phyloP scores from a whole-genome alignment of 1,140 invertebrate species.

The Apis laboriosa region DNA sequence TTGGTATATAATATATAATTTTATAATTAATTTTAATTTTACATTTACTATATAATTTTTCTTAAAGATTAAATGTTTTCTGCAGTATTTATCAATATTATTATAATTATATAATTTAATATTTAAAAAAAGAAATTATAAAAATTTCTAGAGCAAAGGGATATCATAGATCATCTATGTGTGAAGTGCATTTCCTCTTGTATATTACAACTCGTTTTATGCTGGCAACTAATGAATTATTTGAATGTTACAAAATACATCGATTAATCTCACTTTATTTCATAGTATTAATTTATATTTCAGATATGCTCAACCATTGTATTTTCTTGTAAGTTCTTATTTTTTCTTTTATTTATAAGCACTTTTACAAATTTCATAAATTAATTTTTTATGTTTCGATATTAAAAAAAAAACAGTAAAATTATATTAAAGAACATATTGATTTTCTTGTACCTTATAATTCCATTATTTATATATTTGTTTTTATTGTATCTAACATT shows the following conservation, averaged over 20 bases:
- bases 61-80: neutral
- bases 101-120: conserved; percentile 4
- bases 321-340: conserved; percentile 22
- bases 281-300: conserved; percentile 36
- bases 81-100: neutral
- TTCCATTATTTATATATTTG: conserved; percentile 45
- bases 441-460: conserved; percentile 57
- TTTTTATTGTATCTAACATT: conserved; percentile 67
- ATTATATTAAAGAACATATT: conserved; percentile 34
- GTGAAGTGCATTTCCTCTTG: conserved; percentile 41
- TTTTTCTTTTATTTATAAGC: conserved; percentile 33
- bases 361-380: conserved; percentile 27
- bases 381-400: conserved; percentile 23
- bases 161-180: conserved; percentile 47
- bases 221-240: conserved; percentile 39
- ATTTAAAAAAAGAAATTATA: neutral
- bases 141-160: conserved; percentile 45
- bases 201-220: conserved; percentile 40
- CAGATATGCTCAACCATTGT: conserved; percentile 42
- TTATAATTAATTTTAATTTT: conserved; percentile 19
- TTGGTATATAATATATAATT: neutral
- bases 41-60: neutral
- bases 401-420: conserved; percentile 36
- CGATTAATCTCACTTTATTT: conserved; percentile 46
- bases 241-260: conserved; percentile 44